phyloP scores from a whole-genome alignment of 2,113 vertebrate genomes.

The Pseudopodoces humilis region DNA sequence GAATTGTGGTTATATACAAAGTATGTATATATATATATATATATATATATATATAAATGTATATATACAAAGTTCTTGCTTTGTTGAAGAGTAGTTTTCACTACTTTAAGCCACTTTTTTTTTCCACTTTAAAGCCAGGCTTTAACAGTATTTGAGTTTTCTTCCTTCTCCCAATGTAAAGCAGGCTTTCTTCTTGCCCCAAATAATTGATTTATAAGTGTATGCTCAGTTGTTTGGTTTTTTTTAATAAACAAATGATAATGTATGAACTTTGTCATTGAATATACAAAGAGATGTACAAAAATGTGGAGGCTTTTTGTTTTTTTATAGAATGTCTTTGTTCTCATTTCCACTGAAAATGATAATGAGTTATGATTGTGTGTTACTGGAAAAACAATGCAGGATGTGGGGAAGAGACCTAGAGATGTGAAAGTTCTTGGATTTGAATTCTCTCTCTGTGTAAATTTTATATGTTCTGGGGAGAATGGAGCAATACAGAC shows the following conservation, averaged over 20 bases:
- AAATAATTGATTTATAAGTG: neutral
- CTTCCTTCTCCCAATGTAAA: neutral
- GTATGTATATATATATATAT: too few species aligned
- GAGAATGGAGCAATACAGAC: neutral
- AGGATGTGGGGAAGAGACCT: neutral
- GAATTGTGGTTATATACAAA: conserved; percentile 11
- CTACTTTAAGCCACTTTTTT: too few species aligned
- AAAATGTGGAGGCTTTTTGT: neutral
- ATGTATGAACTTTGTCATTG: neutral
- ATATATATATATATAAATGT: too few species aligned
- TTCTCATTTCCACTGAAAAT: neutral
- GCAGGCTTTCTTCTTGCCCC: neutral
- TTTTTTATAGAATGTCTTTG: neutral
- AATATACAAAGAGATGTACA: neutral
- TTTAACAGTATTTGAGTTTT: neutral
- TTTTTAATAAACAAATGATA: neutral
- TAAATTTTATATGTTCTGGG: neutral
- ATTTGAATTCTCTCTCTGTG: neutral
- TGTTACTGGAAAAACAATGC: neutral
- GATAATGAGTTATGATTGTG: neutral
- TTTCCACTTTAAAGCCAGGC: neutral
- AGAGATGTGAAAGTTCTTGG: neutral
- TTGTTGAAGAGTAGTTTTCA: neutral
- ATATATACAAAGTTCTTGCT: too few species aligned
- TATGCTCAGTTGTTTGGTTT: neutral